Conservation (phyloP, 2,113 vertebrate species). For the Cettia cetti region DNA sequence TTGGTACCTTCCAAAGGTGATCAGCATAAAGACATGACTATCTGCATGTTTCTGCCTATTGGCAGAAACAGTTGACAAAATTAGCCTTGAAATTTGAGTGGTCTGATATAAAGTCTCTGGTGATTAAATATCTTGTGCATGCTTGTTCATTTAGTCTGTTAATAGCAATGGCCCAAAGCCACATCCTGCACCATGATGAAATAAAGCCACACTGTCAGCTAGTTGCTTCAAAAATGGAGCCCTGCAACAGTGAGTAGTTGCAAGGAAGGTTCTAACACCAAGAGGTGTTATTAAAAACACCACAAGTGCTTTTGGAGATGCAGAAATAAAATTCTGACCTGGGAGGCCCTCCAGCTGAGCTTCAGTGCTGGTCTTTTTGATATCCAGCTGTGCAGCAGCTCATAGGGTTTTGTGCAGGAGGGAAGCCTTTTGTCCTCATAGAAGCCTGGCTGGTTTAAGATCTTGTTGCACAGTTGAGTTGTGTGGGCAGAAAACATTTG, state of each 20-base stretch:
- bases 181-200: constrained; percentile 20
- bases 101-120: background rate
- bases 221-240: background rate
- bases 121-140: background rate
- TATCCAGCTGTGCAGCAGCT: background rate
- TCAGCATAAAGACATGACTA: background rate
- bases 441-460: background rate
- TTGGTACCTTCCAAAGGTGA: background rate
- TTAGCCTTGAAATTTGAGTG: background rate
- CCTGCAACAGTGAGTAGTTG: background rate
- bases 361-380: background rate
- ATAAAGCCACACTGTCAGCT: background rate
- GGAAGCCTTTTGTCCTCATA: background rate
- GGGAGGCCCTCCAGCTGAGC: background rate
- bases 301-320: background rate
- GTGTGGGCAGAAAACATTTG: background rate
- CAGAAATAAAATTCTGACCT: background rate
- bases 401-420: background rate
- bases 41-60: background rate
- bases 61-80: background rate
- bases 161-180: background rate
- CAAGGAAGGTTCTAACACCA: background rate
- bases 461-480: accelerated
- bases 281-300: background rate
- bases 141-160: background rate